phyloP scores from a whole-genome alignment of 2,113 vertebrate species.

The Eupsittula cactorum region DNA sequence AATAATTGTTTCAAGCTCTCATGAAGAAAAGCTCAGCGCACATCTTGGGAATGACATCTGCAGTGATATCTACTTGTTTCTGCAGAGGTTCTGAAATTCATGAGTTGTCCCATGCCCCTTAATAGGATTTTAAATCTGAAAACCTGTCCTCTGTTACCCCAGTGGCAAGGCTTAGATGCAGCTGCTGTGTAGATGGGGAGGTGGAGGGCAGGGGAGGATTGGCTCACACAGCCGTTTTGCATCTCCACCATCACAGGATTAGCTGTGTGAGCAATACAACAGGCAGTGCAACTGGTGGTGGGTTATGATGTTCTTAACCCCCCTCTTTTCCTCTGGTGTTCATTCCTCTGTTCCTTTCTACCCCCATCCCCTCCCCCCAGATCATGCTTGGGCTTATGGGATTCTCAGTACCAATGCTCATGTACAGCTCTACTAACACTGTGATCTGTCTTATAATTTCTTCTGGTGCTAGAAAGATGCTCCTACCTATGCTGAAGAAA shows the following conservation, averaged over 20 bases:
- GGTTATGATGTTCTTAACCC: not conserved
- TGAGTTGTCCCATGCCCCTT: not conserved
- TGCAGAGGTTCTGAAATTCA: not conserved
- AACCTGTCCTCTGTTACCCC: not conserved
- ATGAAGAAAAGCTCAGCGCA: not conserved
- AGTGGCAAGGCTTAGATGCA: not conserved
- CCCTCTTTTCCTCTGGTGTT: not conserved
- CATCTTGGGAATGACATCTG: not conserved
- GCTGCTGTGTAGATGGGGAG: not conserved
- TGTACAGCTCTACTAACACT: not conserved
- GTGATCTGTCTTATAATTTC: not conserved
- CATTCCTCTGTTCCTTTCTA: not conserved
- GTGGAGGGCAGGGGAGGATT: not conserved
- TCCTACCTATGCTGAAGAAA: not conserved
- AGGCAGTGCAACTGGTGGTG: not conserved
- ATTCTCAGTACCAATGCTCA: not conserved
- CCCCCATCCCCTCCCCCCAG: not conserved
- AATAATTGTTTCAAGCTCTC: not conserved
- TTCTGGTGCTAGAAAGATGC: not conserved
- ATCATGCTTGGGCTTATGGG: fast-evolving
- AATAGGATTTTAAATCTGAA: not conserved
- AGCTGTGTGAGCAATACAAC: not conserved
- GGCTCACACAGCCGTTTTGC: not conserved
- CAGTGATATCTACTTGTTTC: not conserved
- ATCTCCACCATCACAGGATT: not conserved